Evolutionary conservation across 1,140 invertebrate species (phyloP).

Genomic region (Euwallacea fornicatus): DNA sequence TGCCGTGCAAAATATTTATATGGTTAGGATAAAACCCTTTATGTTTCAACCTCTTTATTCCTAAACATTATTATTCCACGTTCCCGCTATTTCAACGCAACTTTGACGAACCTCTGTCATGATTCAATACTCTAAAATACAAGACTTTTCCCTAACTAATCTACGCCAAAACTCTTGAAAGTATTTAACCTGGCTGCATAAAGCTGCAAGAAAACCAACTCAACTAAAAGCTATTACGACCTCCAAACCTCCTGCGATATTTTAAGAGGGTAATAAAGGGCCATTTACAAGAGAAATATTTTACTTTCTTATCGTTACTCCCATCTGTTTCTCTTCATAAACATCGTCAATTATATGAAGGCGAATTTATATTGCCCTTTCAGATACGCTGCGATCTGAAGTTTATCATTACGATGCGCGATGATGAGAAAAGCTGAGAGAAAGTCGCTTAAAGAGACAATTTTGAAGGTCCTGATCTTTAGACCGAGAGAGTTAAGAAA

Average conservation of each 20-base stretch:
- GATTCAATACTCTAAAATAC: too few relatives aligned
- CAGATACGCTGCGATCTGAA: background rate
- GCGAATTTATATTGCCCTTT: conserved; percentile 24
- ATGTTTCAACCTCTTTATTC: too few relatives aligned
- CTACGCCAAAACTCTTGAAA: background rate
- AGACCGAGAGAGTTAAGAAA: too few relatives aligned
- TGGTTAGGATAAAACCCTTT: too few relatives aligned
- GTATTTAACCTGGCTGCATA: background rate
- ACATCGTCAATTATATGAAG: conserved; percentile 31
- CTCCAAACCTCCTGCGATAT: conserved; percentile 20
- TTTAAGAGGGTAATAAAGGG: conserved; percentile 23
- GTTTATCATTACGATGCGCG: conserved; percentile 13
- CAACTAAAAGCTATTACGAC: conserved; percentile 17
- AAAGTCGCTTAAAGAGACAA: background rate
- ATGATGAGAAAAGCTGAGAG: conserved; percentile 10
- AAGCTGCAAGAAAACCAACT: conserved; percentile 1
- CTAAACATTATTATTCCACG: too few relatives aligned
- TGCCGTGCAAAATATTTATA: too few relatives aligned
- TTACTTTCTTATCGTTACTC: conserved; percentile 29
- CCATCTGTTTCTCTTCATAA: conserved; percentile 34
- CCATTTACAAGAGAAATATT: conserved; percentile 30
- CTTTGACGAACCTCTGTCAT: too few relatives aligned
- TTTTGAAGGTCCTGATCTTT: background rate
- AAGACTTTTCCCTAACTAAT: background rate
- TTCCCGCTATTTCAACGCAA: too few relatives aligned